A percentile compares a stretch with the other conserved stretches of the same genome.
Evolutionary conservation across 2,113 vertebrate genomes (phyloP).

Genomic region (Nymphicus hollandicus): DNA sequence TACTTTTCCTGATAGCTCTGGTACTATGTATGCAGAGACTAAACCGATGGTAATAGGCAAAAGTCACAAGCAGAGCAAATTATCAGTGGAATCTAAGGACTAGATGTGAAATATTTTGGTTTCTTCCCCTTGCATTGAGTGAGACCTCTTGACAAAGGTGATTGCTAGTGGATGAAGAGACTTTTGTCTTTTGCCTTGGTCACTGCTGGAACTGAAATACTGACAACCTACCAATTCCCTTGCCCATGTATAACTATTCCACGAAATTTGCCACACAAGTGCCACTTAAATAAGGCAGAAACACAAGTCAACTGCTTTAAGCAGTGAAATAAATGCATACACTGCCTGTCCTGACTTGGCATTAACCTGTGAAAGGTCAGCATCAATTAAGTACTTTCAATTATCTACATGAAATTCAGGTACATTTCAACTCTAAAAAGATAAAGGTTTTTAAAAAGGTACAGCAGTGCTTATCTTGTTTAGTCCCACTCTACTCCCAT

Average conservation of each 20-base stretch:
- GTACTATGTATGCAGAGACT: neutral
- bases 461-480: neutral
- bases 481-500: neutral
- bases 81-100: neutral
- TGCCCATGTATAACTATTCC: neutral
- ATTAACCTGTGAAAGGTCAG: neutral
- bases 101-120: neutral
- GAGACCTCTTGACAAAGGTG: neutral
- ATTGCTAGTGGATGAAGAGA: neutral
- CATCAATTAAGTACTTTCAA: neutral
- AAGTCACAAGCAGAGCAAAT: neutral
- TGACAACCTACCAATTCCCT: neutral
- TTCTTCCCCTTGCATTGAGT: neutral
- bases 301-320: neutral
- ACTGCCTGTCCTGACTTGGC: neutral
- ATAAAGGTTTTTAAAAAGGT: neutral
- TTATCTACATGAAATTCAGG: neutral
- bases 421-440: neutral
- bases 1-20: neutral
- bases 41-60: neutral
- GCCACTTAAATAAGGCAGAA: neutral
- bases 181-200: neutral
- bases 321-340: neutral
- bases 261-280: neutral
- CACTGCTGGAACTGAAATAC: neutral